These are phyloP conservation scores for Alauda arvensis DNA, from an alignment of 2,797 vertebrate genomes.

Conservation along the genomic window DNA sequence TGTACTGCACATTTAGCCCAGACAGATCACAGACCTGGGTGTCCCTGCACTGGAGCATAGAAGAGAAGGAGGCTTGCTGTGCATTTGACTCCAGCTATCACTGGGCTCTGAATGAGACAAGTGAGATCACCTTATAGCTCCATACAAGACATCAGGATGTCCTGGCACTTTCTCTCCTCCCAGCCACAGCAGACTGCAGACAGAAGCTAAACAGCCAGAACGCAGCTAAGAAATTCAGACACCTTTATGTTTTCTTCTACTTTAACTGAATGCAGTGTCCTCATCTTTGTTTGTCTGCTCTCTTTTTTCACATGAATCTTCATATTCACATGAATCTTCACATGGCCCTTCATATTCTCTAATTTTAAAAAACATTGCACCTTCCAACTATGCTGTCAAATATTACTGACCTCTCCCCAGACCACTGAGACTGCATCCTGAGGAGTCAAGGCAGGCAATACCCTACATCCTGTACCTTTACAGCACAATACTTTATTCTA, in stretches of 20 bases:
- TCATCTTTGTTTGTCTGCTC: not conserved
- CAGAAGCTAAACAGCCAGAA: not conserved
- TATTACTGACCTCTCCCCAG: not conserved
- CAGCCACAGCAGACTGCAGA: not conserved
- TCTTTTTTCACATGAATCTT: not conserved
- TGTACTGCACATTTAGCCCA: not conserved
- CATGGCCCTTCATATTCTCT: not conserved
- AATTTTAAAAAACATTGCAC: not conserved
- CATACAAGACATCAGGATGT: not conserved
- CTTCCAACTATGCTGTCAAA: not conserved
- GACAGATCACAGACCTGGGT: not conserved
- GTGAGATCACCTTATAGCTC: not conserved
- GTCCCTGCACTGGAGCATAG: not conserved
- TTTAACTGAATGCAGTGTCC: not conserved
- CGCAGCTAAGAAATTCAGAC: not conserved
- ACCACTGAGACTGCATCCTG: not conserved
- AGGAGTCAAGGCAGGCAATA: not conserved
- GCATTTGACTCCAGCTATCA: not conserved
- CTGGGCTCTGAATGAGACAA: accelerated
- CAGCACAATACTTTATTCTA: not conserved
- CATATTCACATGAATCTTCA: not conserved
- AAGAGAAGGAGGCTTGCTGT: not conserved
- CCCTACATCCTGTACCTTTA: not conserved
- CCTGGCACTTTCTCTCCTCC: not conserved
- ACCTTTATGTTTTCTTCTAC: not conserved